Evolutionary conservation across 2,797 vertebrate genomes (phyloP).

Genomic region (Cuculus canorus): DNA sequence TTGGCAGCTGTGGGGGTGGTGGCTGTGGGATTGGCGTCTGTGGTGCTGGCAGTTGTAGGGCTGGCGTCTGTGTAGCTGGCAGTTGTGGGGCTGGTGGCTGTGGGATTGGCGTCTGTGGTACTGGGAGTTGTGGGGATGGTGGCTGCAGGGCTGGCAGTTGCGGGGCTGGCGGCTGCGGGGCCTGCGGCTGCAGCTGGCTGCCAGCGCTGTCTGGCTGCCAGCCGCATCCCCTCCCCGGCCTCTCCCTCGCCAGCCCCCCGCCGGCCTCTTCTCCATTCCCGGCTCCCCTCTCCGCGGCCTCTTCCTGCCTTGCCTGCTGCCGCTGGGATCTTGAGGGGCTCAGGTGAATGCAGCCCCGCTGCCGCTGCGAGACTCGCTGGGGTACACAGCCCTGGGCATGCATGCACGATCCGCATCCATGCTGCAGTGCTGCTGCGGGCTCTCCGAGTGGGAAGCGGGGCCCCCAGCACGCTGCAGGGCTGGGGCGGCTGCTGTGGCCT

Average conservation of each 20-base stretch:
- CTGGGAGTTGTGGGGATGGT: too few species aligned
- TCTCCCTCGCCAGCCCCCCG: conserved; percentile 58
- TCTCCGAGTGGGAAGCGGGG: accelerated
- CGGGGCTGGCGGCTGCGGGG: background rate
- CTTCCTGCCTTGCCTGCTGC: conserved; percentile 58
- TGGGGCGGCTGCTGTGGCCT: accelerated
- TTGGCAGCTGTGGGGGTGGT: background rate
- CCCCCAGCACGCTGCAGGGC: accelerated
- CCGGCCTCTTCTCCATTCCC: conserved; percentile 53
- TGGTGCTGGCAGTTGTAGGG: too few species aligned
- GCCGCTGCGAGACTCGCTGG: background rate
- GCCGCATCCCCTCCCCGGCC: conserved; percentile 52
- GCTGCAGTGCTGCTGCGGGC: background rate
- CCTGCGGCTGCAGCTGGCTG: background rate
- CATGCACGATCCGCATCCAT: background rate
- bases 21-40: too few species aligned
- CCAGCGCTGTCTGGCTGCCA: conserved; percentile 33
- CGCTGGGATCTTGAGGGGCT: background rate
- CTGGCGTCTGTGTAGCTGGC: too few species aligned
- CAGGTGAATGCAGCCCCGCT: background rate
- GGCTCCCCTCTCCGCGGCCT: conserved; percentile 48
- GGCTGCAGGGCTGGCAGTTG: too few species aligned
- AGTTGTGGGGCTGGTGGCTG: background rate
- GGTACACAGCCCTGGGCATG: accelerated
- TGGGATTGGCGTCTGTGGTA: background rate